phyloP scores from a whole-genome alignment of 2,113 vertebrate species.

The Bostrychus sinensis region DNA sequence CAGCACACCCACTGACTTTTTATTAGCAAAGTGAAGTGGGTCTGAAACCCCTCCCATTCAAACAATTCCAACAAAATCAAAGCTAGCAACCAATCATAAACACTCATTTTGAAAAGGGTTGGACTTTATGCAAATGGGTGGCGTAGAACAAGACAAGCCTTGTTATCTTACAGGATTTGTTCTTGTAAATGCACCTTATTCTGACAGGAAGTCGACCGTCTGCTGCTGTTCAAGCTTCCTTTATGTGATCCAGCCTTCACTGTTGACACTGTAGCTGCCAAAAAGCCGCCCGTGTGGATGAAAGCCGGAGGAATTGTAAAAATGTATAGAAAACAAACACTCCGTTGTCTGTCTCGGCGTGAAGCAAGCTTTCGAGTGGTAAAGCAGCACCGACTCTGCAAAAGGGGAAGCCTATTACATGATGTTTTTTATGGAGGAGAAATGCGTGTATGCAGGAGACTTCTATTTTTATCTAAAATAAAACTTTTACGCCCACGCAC shows the following conservation, averaged over 20 bases:
- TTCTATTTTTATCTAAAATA: slow-evolving; percentile 17
- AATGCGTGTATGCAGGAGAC: slow-evolving; percentile 9
- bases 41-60: not conserved
- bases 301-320: slow-evolving; percentile 34
- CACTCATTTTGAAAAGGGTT: too few relatives aligned
- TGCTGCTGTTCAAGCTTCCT: slow-evolving; percentile 43
- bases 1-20: too few relatives aligned
- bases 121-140: not conserved
- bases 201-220: slow-evolving; percentile 50
- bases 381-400: slow-evolving; percentile 20
- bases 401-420: slow-evolving; percentile 20
- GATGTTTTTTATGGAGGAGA: slow-evolving; percentile 18
- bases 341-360: slow-evolving; percentile 23
- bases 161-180: slow-evolving; percentile 13
- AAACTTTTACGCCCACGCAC: slow-evolving; percentile 23
- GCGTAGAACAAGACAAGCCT: not conserved
- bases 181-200: slow-evolving; percentile 36
- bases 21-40: too few relatives aligned
- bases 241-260: slow-evolving; percentile 48
- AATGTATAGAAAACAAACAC: slow-evolving; percentile 26
- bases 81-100: not conserved
- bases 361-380: slow-evolving; percentile 26
- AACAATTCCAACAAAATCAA: not conserved
- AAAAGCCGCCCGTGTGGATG: slow-evolving; percentile 31
- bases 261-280: slow-evolving; percentile 44